Conservation (phyloP, 2,113 vertebrate genomes). For the Irena cyanogastra region DNA sequence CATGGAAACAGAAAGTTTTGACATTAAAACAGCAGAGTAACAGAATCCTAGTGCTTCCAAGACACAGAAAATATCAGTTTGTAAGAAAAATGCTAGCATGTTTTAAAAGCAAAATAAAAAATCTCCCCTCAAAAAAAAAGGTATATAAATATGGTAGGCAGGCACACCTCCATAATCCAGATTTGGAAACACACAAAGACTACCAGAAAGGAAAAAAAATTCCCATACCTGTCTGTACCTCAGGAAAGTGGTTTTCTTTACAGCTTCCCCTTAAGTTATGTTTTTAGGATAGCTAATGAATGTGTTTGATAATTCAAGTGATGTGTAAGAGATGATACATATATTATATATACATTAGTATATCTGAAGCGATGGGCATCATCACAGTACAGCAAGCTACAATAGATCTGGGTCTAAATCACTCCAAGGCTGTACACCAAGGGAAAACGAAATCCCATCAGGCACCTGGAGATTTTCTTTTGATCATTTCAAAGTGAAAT, state of each 20-base stretch:
- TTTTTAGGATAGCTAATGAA: not conserved
- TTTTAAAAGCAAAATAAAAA: not conserved
- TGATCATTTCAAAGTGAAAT: not conserved
- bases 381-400: not conserved
- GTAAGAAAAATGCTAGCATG: not conserved
- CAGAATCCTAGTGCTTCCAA: not conserved
- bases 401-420: not conserved
- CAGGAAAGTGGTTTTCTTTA: not conserved
- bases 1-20: not conserved
- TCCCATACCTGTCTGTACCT: not conserved
- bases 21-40: not conserved
- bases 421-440: not conserved
- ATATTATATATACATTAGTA: not conserved
- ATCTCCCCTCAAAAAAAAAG: rapidly evolving
- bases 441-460: not conserved
- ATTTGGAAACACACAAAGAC: not conserved
- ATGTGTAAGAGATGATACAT: not conserved
- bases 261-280: not conserved
- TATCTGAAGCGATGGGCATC: not conserved
- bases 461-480: not conserved
- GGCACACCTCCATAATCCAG: not conserved
- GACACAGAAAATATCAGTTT: not conserved
- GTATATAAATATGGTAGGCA: not conserved
- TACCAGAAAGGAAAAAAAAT: not conserved
- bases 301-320: not conserved